Conservation (phyloP, 2,888 invertebrate species). For the Caenorhabditis sulstoni region DNA sequence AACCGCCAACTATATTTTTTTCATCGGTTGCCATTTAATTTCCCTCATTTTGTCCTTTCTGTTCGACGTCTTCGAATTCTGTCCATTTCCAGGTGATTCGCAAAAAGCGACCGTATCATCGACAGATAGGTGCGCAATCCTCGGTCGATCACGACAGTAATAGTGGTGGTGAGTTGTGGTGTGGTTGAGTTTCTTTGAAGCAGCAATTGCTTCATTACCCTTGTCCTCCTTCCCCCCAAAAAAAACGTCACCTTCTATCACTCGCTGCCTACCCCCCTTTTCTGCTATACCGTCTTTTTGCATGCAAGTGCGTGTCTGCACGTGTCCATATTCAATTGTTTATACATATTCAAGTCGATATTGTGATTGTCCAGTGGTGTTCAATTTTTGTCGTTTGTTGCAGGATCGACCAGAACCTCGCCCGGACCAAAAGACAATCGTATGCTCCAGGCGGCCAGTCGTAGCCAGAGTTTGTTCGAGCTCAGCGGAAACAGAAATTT, state of each 20-base stretch:
- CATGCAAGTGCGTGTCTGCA: slow-evolving; percentile 57
- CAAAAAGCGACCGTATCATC: slow-evolving; percentile 79
- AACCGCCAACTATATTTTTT: slow-evolving; percentile 9
- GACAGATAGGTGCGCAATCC: slow-evolving; percentile 73
- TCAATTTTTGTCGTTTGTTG: slow-evolving; percentile 1
- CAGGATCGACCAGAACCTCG: slow-evolving; percentile 74
- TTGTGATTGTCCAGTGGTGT: slow-evolving; percentile 26
- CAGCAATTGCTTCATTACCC: slow-evolving; percentile 39
- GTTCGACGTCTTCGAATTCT: slow-evolving; percentile 55
- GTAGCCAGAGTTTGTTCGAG: slow-evolving; percentile 76
- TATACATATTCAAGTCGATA: slow-evolving; percentile 22
- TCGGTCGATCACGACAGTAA: slow-evolving; percentile 75
- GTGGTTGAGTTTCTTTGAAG: slow-evolving; percentile 59
- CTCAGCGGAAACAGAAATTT: slow-evolving; percentile 40
- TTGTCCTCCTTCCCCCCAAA: slow-evolving; percentile 39
- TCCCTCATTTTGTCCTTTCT: slow-evolving; percentile 28
- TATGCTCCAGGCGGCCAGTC: slow-evolving; percentile 69
- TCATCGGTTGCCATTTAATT: background rate
- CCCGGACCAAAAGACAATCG: slow-evolving; percentile 66
- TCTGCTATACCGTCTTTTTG: slow-evolving; percentile 55
- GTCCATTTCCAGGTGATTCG: slow-evolving; percentile 71
- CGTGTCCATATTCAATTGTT: slow-evolving; percentile 44
- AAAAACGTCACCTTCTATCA: slow-evolving; percentile 38
- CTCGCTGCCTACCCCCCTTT: slow-evolving; percentile 47
- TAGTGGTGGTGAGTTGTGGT: slow-evolving; percentile 67